Percentiles rank a stretch among this genome's conserved stretches.
phyloP scores from a whole-genome alignment of 2,797 vertebrate genomes.

The Eidolon dupreanum region DNA sequence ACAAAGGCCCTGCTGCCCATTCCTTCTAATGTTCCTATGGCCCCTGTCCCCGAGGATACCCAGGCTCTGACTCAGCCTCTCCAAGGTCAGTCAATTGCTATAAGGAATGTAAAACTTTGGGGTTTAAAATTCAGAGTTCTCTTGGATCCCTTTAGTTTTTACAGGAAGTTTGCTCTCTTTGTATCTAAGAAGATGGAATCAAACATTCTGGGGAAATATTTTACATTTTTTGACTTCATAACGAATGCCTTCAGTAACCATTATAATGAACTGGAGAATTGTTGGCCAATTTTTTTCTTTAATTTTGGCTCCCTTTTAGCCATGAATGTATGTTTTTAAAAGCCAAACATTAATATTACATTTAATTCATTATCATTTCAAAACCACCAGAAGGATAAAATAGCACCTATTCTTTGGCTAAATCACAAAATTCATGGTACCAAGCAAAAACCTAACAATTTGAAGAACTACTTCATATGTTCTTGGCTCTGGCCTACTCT shows the following conservation, averaged over 20 bases:
- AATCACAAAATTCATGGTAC: background rate
- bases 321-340: conserved; percentile 24
- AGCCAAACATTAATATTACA: background rate
- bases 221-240: background rate
- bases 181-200: background rate
- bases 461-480: background rate
- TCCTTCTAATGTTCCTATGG: background rate
- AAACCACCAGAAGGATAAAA: background rate
- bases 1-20: background rate
- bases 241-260: background rate
- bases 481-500: background rate
- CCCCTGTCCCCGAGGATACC: background rate
- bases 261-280: background rate
- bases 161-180: background rate
- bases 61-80: background rate
- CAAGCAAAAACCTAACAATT: background rate
- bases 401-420: background rate
- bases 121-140: background rate
- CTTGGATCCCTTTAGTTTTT: background rate
- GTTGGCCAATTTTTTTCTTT: background rate
- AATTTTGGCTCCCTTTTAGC: background rate
- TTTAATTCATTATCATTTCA: background rate
- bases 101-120: background rate
- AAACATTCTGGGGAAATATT: background rate
- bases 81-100: background rate